Percentiles rank a stretch among this genome's conserved stretches.
These are phyloP conservation scores for Noturus placidus DNA, from an alignment of 2,113 vertebrate genomes.

Conservation along the genomic window DNA sequence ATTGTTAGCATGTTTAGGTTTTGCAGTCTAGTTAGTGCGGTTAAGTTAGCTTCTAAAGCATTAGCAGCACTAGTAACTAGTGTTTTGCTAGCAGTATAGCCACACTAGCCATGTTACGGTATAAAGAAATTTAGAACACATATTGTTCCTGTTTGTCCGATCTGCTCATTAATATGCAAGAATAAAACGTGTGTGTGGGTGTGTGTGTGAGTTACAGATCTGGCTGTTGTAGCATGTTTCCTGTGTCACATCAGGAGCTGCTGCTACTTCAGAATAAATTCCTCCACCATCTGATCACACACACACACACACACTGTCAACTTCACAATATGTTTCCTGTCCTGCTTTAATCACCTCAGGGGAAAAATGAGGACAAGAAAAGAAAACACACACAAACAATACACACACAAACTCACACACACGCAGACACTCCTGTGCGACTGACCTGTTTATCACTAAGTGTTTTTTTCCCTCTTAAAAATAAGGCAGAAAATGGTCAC, in stretches of 20 bases:
- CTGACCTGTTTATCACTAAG: background rate
- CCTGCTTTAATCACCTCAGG: background rate
- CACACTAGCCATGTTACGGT: background rate
- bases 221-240: background rate
- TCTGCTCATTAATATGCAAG: background rate
- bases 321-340: slow-evolving; percentile 3
- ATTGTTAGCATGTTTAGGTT: background rate
- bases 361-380: background rate
- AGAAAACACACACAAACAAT: background rate
- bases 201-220: background rate
- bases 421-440: background rate
- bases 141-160: background rate
- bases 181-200: background rate
- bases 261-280: background rate
- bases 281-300: background rate
- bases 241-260: slow-evolving; percentile 6
- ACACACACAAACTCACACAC: background rate
- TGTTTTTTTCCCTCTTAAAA: background rate
- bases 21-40: background rate
- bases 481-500: background rate
- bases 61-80: background rate
- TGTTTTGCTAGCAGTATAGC: background rate
- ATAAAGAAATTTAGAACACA: background rate
- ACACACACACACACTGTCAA: slow-evolving; percentile 3
- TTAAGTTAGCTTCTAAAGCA: background rate